Evolutionary conservation across 2,888 invertebrate species (phyloP).

Genomic region (Caenorhabditis doughertyi): DNA sequence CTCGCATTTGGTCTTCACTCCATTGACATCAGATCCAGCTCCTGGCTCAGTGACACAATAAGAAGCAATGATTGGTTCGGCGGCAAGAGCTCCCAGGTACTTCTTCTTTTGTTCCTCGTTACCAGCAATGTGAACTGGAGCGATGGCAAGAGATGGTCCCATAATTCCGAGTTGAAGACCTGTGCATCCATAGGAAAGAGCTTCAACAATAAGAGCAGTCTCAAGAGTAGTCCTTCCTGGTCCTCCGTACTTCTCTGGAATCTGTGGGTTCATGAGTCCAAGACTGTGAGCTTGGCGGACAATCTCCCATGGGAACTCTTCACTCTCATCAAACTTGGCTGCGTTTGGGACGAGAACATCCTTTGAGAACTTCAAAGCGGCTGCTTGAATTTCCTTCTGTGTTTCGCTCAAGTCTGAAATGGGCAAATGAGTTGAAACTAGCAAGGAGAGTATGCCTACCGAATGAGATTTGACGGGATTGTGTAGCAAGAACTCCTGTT

Average conservation of each 20-base stretch:
- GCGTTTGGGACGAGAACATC: conserved; percentile 90
- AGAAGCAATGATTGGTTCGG: conserved; percentile 93
- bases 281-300: conserved; percentile 92
- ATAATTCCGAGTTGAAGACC: conserved; percentile 94
- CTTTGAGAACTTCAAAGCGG: conserved; percentile 92
- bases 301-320: conserved; percentile 93
- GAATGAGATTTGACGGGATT: conserved; percentile 65
- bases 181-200: conserved; percentile 93
- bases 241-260: conserved; percentile 88
- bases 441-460: conserved; percentile 38
- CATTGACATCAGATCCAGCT: conserved; percentile 96
- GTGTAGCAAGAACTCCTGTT: conserved; percentile 40
- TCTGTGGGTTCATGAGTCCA: conserved; percentile 91
- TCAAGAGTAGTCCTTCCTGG: conserved; percentile 87
- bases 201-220: conserved; percentile 88
- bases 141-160: conserved; percentile 87
- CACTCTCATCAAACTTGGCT: conserved; percentile 91
- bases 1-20: conserved; percentile 89
- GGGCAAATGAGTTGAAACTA: neutral
- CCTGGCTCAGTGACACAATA: conserved; percentile 97
- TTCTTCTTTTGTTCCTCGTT: conserved; percentile 94
- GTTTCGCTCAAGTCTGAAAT: conserved; percentile 80
- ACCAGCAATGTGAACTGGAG: conserved; percentile 90
- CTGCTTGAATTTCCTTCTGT: conserved; percentile 88
- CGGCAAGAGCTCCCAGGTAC: conserved; percentile 90